A percentile compares a stretch with the other conserved stretches of the same genome.
phyloP scores from a whole-genome alignment of 2,797 vertebrate species.

The Rhinichthys osculus region DNA sequence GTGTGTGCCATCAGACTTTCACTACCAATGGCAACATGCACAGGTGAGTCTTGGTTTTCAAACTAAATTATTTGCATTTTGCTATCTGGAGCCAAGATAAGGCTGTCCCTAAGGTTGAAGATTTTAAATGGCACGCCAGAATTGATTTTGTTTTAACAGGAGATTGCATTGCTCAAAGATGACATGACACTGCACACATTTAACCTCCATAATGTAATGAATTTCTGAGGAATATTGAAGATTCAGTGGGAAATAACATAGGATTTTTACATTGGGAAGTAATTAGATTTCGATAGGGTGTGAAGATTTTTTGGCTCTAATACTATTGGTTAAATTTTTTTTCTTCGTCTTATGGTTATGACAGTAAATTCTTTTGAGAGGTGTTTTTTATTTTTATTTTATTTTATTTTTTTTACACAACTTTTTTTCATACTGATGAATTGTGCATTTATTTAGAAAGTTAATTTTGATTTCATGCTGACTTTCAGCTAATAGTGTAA shows the following conservation, averaged over 20 bases:
- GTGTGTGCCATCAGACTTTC: conserved; percentile 92
- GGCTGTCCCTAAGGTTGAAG: neutral
- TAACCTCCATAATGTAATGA: neutral
- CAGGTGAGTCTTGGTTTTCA: conserved; percentile 80
- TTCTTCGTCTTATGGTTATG: neutral
- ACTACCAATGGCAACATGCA: conserved; percentile 99
- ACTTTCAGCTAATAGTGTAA: neutral
- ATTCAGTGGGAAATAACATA: neutral
- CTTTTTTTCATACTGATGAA: neutral
- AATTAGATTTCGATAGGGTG: neutral
- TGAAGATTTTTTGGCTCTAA: neutral
- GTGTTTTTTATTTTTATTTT: neutral
- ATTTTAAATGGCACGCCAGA: neutral
- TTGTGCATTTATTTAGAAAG: neutral
- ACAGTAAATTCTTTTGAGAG: no score
- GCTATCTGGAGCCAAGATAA: neutral
- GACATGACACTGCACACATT: neutral
- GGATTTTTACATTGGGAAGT: neutral
- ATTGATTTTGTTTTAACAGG: neutral
- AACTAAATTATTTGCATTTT: neutral
- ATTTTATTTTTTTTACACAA: no score
- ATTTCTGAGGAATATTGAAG: neutral
- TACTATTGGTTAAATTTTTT: neutral
- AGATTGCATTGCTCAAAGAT: neutral
- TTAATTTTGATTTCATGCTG: neutral